Base-by-base conservation (phyloP, 2,888 invertebrate genomes). In the Branchellion lobata region DNA sequence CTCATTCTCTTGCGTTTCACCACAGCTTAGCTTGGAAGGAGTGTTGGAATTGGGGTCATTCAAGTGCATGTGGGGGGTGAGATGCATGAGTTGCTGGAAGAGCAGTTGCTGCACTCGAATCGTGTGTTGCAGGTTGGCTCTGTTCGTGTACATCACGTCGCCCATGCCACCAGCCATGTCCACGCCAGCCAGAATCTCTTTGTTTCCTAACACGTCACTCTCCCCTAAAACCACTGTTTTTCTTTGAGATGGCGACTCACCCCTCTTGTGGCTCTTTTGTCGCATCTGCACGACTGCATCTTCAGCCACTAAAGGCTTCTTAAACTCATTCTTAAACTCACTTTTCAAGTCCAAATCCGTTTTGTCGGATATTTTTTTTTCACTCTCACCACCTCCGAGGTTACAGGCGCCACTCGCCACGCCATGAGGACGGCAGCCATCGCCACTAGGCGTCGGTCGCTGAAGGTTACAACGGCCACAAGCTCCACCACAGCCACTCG, bases 81-180 rank as follows among this genome's bases (percentile, higher is more conserved):
- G 61, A 5, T n/a, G 5, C 21, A 57, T 5, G 24, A 57, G 61
- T n/a, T 57, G 61, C 24, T 57, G 61, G 61, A 57, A 57, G 21
- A 57, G 61, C 24, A 57, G 61, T n/a, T 57, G 61, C 21, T 57
- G 61, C 21, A 57, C n/a, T 18, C 24, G 61, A n/a, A 57, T 57
- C n/a, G 61, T 57, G 61, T 57, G 61, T 57, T 57, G 61, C 21
- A 57, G 61, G 61, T 57, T 57, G 3, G 21, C n/a, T 57, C 61
- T 57, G 61, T 57, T 57, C 11, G 61, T 57, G 61, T 57, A 57
- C 61, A 57, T 57, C 5, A 57, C 61, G 24, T 57, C 61, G 3
- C 11, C 61, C 24, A 18, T 57, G 3, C 61, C 61, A 5, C 21
- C 61, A 14, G 5, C 61, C 40, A 40, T 40, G 8, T 40, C 40